Evolutionary conservation across 2,113 vertebrate species (phyloP), one percentile per base, ranked within the genome.

Genomic region (Agelaius phoeniceus): DNA sequence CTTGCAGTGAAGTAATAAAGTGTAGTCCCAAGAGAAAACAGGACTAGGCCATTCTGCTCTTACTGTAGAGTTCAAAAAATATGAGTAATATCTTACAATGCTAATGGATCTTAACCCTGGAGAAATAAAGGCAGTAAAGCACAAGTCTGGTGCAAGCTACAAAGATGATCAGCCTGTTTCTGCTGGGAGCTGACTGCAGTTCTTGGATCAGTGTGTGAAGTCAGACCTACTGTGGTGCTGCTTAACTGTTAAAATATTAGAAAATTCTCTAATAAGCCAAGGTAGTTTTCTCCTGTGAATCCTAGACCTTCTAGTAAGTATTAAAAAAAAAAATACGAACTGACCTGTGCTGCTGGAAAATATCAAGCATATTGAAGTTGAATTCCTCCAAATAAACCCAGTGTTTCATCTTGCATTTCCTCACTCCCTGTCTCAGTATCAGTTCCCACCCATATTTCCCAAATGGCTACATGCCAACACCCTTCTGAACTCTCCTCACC

Each of bases 91-190:
- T 59, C 72, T 84, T 41, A 41, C 11, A 72, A n/a, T 9, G 22
- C 55, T 24, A 77, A 71, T 21, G 10, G 31, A 83, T 66, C 87
- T 79, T 58, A 79, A 85, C 71, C 46, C 87, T n/a, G 55, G 67
- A 89, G 76, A 93, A 95, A 89, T 68, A 87, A 90, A 88, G n/a
- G 81, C 46, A 85, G 43, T 92, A 76, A 88, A 76, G 24, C 31
- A 62, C 30, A 90, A 77, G 30, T 43, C 54, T 73, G 35, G 30
- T 43, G 28, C 58, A 55, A 77, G 55, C 23, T 86, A 86, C 58
- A 81, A 23, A 83, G 35, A 71, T 12, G 16, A 86, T 24, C 1
- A 3, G 16, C 30, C 37, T 61, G 20, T 20, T 91, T 31, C 80
- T 94, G 49, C 62, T 57, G 57, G 52, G 86, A 86, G 43, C 2